Conservation (phyloP, 2,888 invertebrate species). For the Meloe dianella region DNA sequence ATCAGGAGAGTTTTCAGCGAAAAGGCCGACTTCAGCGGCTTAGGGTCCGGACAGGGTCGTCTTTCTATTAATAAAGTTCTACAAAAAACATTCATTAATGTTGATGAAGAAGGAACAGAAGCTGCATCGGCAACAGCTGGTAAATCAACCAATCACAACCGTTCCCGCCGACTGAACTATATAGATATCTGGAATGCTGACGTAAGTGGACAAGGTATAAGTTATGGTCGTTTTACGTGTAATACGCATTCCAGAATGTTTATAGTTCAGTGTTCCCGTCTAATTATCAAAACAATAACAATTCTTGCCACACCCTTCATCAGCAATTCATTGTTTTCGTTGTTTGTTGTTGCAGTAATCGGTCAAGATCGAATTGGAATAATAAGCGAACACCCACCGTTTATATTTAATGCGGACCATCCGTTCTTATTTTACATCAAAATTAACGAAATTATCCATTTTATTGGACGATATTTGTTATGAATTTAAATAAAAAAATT, state of each 20-base stretch:
- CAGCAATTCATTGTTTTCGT: too few relatives aligned
- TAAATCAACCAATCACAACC: conserved; percentile 23
- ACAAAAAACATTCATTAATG: conserved; percentile 55
- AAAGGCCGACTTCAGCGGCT: conserved; percentile 47
- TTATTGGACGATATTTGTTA: conserved; percentile 20
- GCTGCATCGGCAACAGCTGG: conserved; percentile 56
- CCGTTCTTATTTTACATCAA: conserved; percentile 26
- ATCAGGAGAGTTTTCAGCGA: conserved; percentile 36
- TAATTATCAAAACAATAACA: too few relatives aligned
- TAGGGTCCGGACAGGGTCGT: conserved; percentile 38
- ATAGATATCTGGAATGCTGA: too few relatives aligned
- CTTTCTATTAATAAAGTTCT: conserved; percentile 49
- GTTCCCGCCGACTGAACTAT: too few relatives aligned
- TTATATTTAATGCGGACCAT: conserved; percentile 45
- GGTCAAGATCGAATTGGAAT: background rate
- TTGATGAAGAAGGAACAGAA: conserved; percentile 54
- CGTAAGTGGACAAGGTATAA: too few relatives aligned
- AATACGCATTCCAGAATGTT: too few relatives aligned
- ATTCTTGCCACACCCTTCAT: too few relatives aligned
- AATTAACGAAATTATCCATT: conserved; percentile 16
- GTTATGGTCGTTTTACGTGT: too few relatives aligned
- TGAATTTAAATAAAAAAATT: background rate
- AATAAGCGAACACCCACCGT: background rate
- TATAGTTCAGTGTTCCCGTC: too few relatives aligned
- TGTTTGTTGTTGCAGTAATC: background rate